Evolutionary conservation across 2,888 invertebrate genomes (phyloP), one percentile per base, ranked within the genome.

Genomic region (Netelia fuscicornis): DNA sequence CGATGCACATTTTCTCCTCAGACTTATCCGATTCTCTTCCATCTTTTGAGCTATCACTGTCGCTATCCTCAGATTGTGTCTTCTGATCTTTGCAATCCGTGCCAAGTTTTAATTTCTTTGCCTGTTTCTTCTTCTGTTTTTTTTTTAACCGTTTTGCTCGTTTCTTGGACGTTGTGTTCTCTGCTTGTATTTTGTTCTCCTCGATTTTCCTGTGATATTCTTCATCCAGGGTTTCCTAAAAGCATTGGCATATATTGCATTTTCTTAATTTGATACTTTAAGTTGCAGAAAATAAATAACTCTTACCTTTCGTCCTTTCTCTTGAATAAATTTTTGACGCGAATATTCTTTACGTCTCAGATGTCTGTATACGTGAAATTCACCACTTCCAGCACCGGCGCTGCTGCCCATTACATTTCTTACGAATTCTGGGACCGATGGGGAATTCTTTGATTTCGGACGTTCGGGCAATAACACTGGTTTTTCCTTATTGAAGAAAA

Each of bases 341-440:
- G 99, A 98, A 94, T 98, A 98, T 94, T 99, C 99, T 94, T 99
- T 98, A 83, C 99, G 95, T 68, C 99, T 95, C 62, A 99, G 95
- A 94, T 99, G 99, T 86, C 99, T 95, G 92, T 99, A 99, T 0
- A 99, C 99, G 94, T 99, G 99, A 94, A 99, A 99, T 94, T 99
- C 99, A 9, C 99, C 99, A 85, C 99, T 99, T 1, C 99, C 99
- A 48, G 99, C 99, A 20, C 99, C 99, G 42, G 99, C 99, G 95
- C 99, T 98, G 0, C 99, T 99, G n/a, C 99, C 99, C 98, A 99
- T 99, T 2, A 99, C 99, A 96, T 99, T 99, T 80, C 99, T 95
- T 6, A 99, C 98, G 94, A 99, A 99, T 92, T 98, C 98, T 5
- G 98, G 98, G 11, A 98, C 97, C 62, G 96, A 95, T 2, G 98